A percentile compares a stretch with the other conserved stretches of the same genome.
Evolutionary conservation across 2,888 invertebrate species (phyloP).

Genomic region (Pocota personata): DNA sequence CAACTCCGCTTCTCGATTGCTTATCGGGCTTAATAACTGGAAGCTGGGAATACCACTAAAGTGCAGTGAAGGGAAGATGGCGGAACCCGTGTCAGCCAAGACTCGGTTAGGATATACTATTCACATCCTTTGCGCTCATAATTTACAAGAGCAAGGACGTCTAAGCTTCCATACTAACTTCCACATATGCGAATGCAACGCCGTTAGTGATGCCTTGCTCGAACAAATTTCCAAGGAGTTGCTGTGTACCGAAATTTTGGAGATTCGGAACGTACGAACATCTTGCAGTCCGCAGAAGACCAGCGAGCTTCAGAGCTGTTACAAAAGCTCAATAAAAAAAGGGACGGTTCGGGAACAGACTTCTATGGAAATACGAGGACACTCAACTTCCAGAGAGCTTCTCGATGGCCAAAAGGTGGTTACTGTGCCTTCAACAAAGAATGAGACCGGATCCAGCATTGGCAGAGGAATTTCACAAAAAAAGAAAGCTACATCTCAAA

Average conservation of each 20-base stretch:
- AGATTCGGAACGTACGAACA: neutral
- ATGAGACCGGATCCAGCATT: slow-evolving; percentile 33
- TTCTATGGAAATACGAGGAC: slow-evolving; percentile 72
- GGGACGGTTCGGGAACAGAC: neutral
- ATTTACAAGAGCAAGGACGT: neutral
- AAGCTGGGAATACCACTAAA: slow-evolving; percentile 45
- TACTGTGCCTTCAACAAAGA: slow-evolving; percentile 64
- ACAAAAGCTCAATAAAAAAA: neutral
- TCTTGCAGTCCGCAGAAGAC: no score
- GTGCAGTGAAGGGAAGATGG: slow-evolving; percentile 38
- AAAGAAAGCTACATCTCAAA: neutral
- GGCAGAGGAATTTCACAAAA: slow-evolving; percentile 5
- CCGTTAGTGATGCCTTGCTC: neutral
- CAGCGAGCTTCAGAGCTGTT: neutral
- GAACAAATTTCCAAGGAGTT: neutral
- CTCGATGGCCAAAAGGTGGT: slow-evolving; percentile 60
- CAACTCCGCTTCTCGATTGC: slow-evolving; percentile 10
- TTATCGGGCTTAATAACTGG: no score
- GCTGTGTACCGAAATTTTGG: slow-evolving; percentile 6
- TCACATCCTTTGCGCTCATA: neutral
- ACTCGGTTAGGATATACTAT: no score
- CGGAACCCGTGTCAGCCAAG: no score
- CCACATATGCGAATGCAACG: no score
- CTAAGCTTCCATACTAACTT: neutral
- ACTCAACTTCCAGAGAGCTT: slow-evolving; percentile 73